These are phyloP conservation scores for Drosophila eohydei DNA, from an alignment of 2,888 invertebrate genomes.

Conservation along the genomic window DNA sequence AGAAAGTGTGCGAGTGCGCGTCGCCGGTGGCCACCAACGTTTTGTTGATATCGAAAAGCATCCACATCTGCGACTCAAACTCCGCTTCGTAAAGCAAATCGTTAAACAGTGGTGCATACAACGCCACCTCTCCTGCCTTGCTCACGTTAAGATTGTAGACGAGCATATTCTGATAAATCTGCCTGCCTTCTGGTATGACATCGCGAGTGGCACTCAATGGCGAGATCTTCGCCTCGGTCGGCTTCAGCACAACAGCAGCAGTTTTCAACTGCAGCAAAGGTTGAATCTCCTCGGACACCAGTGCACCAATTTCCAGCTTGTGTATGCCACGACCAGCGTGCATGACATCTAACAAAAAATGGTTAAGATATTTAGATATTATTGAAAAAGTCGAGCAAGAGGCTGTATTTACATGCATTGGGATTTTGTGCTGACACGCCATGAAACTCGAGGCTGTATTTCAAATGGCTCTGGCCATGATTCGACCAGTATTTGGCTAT, in stretches of 20 bases:
- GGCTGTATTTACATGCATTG: conserved; percentile 84
- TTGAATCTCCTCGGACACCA: conserved; percentile 90
- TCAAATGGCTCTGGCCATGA: conserved; percentile 90
- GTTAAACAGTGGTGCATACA: conserved; percentile 92
- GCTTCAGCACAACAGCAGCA: conserved; percentile 91
- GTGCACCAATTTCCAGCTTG: conserved; percentile 89
- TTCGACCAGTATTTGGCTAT: conserved; percentile 98
- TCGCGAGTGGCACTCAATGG: conserved; percentile 92
- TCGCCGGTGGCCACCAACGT: conserved; percentile 94
- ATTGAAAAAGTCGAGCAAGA: background rate
- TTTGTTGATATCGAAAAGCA: conserved; percentile 96
- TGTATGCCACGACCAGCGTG: conserved; percentile 91
- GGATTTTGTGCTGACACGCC: conserved; percentile 89
- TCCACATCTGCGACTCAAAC: conserved; percentile 98
- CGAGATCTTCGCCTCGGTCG: conserved; percentile 91
- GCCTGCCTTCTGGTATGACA: conserved; percentile 93
- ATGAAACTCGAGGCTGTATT: conserved; percentile 92
- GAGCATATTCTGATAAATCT: conserved; percentile 95
- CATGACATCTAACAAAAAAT: conserved; percentile 86
- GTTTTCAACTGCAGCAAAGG: conserved; percentile 91
- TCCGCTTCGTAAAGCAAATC: conserved; percentile 97
- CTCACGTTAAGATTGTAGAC: conserved; percentile 93
- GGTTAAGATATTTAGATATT: background rate
- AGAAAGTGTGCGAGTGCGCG: conserved; percentile 93
- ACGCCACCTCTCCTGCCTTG: conserved; percentile 92